Conservation (phyloP, 2,888 invertebrate genomes). For the Synergus laeviventris region DNA sequence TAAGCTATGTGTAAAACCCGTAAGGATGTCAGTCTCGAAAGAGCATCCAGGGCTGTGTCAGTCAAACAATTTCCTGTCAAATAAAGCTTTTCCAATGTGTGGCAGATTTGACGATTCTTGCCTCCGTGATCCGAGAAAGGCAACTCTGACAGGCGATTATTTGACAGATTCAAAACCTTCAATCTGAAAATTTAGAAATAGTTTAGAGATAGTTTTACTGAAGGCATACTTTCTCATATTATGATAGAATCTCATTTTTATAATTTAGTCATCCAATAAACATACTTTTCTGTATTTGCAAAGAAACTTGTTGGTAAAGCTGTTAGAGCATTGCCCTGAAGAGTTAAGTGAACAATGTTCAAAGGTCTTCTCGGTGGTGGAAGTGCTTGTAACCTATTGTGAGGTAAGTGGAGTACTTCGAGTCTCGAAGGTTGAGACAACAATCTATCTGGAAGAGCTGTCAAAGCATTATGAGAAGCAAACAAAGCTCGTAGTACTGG, state of each 20-base stretch:
- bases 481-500: slow-evolving; percentile 84
- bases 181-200: slow-evolving; percentile 75
- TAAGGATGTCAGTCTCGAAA: slow-evolving; percentile 82
- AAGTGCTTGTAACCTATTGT: slow-evolving; percentile 85
- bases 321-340: slow-evolving; percentile 88
- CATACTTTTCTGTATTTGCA: slow-evolving; percentile 77
- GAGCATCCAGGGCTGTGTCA: slow-evolving; percentile 82
- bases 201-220: neutral
- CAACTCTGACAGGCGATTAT: slow-evolving; percentile 85
- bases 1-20: slow-evolving; percentile 87
- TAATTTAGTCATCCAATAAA: slow-evolving; percentile 53
- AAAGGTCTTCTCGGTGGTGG: slow-evolving; percentile 86
- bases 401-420: slow-evolving; percentile 85
- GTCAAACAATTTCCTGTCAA: slow-evolving; percentile 87
- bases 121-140: slow-evolving; percentile 80
- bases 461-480: slow-evolving; percentile 85
- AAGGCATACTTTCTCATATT: too few relatives aligned
- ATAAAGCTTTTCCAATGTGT: slow-evolving; percentile 82
- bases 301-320: slow-evolving; percentile 87
- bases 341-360: slow-evolving; percentile 81
- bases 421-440: slow-evolving; percentile 86
- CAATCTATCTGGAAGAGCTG: slow-evolving; percentile 84
- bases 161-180: slow-evolving; percentile 86
- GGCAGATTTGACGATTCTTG: slow-evolving; percentile 62
- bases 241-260: too few relatives aligned